Conservation (phyloP, 2,797 vertebrate genomes). For the Nannoperca australis region DNA sequence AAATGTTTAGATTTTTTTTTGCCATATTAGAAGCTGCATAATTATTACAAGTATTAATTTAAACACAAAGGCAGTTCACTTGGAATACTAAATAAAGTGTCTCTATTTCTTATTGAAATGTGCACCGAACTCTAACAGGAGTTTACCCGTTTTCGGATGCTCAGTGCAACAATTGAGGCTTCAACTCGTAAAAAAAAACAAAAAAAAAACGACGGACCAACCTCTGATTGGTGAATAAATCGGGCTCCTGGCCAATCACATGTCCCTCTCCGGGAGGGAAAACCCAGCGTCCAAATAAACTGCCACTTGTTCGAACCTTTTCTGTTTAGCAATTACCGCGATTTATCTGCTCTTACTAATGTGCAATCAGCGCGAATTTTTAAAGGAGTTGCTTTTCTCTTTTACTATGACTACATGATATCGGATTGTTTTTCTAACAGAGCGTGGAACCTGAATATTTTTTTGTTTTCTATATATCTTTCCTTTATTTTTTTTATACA, state of each 20-base stretch:
- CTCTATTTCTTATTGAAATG: background rate
- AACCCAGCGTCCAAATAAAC: constrained; percentile 64
- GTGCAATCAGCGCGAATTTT: background rate
- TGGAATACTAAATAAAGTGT: background rate
- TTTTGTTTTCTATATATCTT: background rate
- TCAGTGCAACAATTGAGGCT: background rate
- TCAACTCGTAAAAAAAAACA: constrained; percentile 22
- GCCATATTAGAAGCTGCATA: background rate
- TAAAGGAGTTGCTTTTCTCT: background rate
- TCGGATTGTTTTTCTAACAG: background rate
- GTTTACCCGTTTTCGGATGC: background rate
- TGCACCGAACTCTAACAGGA: background rate
- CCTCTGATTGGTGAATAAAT: constrained; percentile 73
- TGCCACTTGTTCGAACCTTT: constrained; percentile 65
- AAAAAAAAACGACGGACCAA: constrained; percentile 61
- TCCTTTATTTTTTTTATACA: background rate
- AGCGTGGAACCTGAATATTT: background rate
- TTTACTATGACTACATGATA: constrained; percentile 6
- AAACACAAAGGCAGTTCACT: background rate
- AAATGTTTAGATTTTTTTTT: constrained; percentile 3
- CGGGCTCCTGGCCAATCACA: constrained; percentile 72
- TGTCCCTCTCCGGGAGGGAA: constrained; percentile 68
- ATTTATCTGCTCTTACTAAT: constrained; percentile 36
- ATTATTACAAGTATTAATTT: background rate
- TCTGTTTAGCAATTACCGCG: constrained; percentile 50